A percentile compares a stretch with the other conserved stretches of the same genome.
Conservation (phyloP, 2,113 vertebrate genomes). For the Menidia beryllina region DNA sequence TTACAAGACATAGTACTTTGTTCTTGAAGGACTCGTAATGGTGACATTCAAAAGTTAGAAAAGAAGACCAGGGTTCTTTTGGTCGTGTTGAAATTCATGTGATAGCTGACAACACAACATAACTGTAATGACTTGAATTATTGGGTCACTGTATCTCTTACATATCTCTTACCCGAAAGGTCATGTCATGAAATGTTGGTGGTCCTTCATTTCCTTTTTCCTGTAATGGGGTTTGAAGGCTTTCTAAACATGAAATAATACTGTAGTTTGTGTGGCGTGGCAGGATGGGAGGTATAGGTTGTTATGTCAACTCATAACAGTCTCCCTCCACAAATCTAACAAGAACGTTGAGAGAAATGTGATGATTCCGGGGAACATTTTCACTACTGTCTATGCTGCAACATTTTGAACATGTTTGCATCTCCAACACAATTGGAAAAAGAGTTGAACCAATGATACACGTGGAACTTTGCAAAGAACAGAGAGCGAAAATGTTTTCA, state of each 20-base stretch:
- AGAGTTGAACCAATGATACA: conserved; percentile 11
- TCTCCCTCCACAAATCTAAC: conserved; percentile 47
- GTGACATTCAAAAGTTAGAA: not conserved
- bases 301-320: conserved; percentile 82
- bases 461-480: conserved; percentile 29
- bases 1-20: not conserved
- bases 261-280: conserved; percentile 1
- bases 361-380: not conserved
- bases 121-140: conserved; percentile 21
- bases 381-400: too few relatives aligned
- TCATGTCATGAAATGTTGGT: conserved; percentile 55
- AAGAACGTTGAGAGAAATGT: conserved; percentile 37
- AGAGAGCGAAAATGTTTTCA: conserved; percentile 50
- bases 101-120: conserved; percentile 58
- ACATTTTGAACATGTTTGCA: not conserved
- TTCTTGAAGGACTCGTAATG: not conserved
- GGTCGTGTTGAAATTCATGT: conserved; percentile 76
- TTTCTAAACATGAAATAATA: conserved; percentile 70
- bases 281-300: conserved; percentile 17
- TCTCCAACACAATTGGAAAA: conserved; percentile 49
- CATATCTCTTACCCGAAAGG: conserved; percentile 38
- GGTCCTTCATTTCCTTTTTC: conserved; percentile 78
- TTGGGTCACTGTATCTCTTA: conserved; percentile 28
- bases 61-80: not conserved
- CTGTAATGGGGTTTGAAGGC: conserved; percentile 55